Percentiles rank a stretch among this genome's conserved stretches.
phyloP scores from a whole-genome alignment of 1,140 invertebrate genomes.

The Drosophila sturtevanti region DNA sequence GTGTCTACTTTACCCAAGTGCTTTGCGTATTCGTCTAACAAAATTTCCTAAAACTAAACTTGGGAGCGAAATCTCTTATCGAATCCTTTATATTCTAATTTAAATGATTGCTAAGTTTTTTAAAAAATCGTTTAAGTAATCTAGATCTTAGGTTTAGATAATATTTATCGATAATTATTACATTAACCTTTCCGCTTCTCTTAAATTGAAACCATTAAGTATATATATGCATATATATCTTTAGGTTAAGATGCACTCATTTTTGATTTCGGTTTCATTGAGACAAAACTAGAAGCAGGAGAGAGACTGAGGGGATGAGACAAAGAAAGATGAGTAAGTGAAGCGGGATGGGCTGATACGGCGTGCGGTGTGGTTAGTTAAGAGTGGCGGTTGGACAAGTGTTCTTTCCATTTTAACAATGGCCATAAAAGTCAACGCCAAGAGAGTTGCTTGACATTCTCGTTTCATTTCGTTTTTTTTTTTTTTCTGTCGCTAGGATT shows the following conservation, averaged over 20 bases:
- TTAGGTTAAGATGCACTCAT: neutral
- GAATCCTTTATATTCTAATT: no score
- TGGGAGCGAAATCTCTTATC: no score
- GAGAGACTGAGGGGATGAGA: neutral
- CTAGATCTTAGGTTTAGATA: no score
- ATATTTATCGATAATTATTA: no score
- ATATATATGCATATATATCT: no score
- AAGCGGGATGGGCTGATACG: neutral
- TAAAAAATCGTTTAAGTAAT: no score
- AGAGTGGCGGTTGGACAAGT: neutral
- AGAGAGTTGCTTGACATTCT: slow-evolving; percentile 61
- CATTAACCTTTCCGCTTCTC: no score
- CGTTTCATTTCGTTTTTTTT: slow-evolving; percentile 34
- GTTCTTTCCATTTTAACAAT: slow-evolving; percentile 27
- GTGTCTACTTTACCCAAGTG: neutral
- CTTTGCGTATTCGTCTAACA: neutral
- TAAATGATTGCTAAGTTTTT: no score
- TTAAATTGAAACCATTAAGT: no score
- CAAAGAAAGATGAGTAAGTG: neutral
- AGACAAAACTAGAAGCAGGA: neutral
- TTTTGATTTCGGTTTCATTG: neutral
- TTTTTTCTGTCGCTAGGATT: slow-evolving; percentile 52
- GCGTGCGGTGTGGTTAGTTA: neutral
- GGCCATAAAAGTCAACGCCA: slow-evolving; percentile 50
- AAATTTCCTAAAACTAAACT: no score